Conservation (phyloP, 2,888 invertebrate genomes). For the Lycia hirtaria region DNA sequence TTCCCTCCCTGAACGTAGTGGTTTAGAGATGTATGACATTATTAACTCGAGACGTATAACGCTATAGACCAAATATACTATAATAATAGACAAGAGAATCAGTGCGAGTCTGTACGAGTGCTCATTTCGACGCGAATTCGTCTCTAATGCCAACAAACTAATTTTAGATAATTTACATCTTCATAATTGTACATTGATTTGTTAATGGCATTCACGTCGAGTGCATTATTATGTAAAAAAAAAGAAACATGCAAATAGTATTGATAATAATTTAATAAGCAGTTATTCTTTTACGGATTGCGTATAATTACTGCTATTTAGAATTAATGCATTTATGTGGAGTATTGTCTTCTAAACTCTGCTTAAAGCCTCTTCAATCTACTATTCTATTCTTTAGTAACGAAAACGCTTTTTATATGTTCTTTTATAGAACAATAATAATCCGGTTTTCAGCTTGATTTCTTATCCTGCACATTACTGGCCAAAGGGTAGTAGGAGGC, state of each 20-base stretch:
- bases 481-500: too few relatives aligned
- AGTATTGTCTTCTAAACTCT: too few relatives aligned
- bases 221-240: constrained; percentile 31
- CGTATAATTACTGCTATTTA: constrained; percentile 3
- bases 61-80: neutral
- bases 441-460: too few relatives aligned
- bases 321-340: neutral
- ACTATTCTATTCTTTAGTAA: too few relatives aligned
- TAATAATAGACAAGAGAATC: neutral
- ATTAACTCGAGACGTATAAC: too few relatives aligned
- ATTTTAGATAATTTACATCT: constrained; percentile 9
- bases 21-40: too few relatives aligned
- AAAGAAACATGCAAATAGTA: constrained; percentile 24
- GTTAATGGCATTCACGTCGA: constrained; percentile 23
- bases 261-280: constrained; percentile 17
- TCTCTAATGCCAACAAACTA: constrained; percentile 12
- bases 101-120: constrained; percentile 10
- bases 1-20: too few relatives aligned
- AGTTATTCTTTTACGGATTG: constrained; percentile 2
- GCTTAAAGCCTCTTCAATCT: too few relatives aligned
- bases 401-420: too few relatives aligned
- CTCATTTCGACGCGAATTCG: constrained; percentile 19
- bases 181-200: constrained; percentile 23
- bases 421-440: too few relatives aligned
- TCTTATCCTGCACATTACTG: too few relatives aligned